A percentile compares a stretch with the other conserved stretches of the same genome.
Evolutionary conservation across 2,797 vertebrate genomes (phyloP).

Genomic region (Phataginus tricuspis): DNA sequence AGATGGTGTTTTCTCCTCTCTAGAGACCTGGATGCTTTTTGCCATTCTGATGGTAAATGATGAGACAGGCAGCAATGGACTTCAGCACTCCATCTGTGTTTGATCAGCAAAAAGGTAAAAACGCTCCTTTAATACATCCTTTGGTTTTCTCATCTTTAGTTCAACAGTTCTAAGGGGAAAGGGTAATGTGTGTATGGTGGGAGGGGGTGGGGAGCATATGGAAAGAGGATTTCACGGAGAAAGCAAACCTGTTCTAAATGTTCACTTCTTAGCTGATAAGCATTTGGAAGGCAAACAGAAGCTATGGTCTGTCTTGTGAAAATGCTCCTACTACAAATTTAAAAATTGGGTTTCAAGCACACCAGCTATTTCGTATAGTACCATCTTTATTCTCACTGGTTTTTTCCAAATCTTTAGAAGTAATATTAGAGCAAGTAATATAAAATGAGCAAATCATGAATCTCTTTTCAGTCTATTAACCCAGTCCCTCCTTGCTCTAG

Average conservation of each 20-base stretch:
- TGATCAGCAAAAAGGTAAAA: constrained; percentile 93
- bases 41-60: constrained; percentile 67
- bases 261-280: neutral
- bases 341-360: neutral
- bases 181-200: neutral
- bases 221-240: constrained; percentile 5
- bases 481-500: neutral
- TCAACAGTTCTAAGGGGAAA: neutral
- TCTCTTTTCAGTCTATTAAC: neutral
- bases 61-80: constrained; percentile 88
- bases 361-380: neutral
- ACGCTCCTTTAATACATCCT: constrained; percentile 64
- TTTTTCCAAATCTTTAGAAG: neutral
- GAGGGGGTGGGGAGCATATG: neutral
- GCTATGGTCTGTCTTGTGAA: neutral
- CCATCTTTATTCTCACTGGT: neutral
- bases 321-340: neutral
- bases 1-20: constrained; percentile 61
- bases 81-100: constrained; percentile 92
- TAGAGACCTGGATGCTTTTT: constrained; percentile 75
- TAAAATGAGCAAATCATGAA: neutral
- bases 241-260: constrained; percentile 42
- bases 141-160: neutral
- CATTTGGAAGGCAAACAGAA: constrained; percentile 48
- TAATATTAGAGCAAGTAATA: neutral